phyloP scores from a whole-genome alignment of 2,888 invertebrate species.

The Nomada lathburiana region DNA sequence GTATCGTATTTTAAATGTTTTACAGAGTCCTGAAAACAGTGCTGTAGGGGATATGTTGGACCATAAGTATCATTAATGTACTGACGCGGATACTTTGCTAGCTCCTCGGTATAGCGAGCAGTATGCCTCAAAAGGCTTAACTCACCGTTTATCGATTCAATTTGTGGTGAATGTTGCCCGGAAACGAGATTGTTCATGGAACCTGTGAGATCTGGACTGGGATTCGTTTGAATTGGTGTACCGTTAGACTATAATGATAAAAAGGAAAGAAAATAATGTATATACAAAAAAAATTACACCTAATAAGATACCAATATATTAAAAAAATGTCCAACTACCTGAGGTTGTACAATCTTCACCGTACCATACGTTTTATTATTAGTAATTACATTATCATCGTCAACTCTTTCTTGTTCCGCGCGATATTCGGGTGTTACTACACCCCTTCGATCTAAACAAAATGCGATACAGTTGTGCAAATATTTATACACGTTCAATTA shows the following conservation, averaged over 20 bases:
- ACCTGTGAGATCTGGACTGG: constrained; percentile 78
- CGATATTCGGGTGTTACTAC: constrained; percentile 89
- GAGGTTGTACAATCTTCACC: constrained; percentile 84
- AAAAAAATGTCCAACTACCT: constrained; percentile 72
- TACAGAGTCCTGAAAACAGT: constrained; percentile 74
- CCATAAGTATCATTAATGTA: constrained; percentile 74
- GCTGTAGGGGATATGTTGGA: constrained; percentile 74
- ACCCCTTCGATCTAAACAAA: constrained; percentile 87
- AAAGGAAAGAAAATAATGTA: not conserved
- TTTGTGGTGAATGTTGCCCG: constrained; percentile 79
- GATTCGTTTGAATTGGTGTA: constrained; percentile 73
- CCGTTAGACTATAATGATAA: constrained; percentile 73
- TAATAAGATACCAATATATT: not conserved
- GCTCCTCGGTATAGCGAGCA: constrained; percentile 73
- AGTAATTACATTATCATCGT: constrained; percentile 85
- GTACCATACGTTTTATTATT: constrained; percentile 86
- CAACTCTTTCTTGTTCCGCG: constrained; percentile 86
- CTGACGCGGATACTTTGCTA: constrained; percentile 75
- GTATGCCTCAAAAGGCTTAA: constrained; percentile 77
- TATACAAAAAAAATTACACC: constrained; percentile 10
- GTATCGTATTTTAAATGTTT: constrained; percentile 70
- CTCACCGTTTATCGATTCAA: constrained; percentile 84
- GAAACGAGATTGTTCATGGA: constrained; percentile 82
- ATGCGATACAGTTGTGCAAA: not conserved
- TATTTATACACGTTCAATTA: constrained; percentile 8